Evolutionary conservation across 2,113 vertebrate genomes (phyloP), one percentile per base, ranked within the genome.

Genomic region (Microcebus jonahi): DNA sequence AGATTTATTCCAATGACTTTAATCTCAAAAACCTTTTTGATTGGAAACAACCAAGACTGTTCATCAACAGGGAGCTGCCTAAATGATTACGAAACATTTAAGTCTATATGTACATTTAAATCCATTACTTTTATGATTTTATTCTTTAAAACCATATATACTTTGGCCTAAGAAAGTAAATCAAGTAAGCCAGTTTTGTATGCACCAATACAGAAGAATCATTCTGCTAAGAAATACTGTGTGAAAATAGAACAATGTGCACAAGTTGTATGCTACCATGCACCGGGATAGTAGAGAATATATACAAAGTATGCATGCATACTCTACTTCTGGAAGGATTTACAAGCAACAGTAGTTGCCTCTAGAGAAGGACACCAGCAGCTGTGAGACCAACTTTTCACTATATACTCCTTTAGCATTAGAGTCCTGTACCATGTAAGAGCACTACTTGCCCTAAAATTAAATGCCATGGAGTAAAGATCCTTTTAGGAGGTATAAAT

Each of bases 151-250:
- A 53, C 36, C 20, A 0, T 21, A 82, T 50, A 63, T 57, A n/a
- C 71, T 77, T 79, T 83, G 59, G 63, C 67, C 82, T 82, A 68
- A 31, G 48, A 27, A 45, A 89, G 90, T 90, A 94, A 93, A 86
- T 39, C n/a, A 59, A 94, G 83, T 31, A 50, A 92, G 50, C 86
- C 61, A 73, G 39, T 45, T 96, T 80, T 18, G 27, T 5, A 71
- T 20, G 18, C 55, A 83, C 18, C 68, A 77, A 61, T 39, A 39
- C 5, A 50, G 50, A 79, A 83, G 84, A 75, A 84, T 67, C 42
- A 0, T 29, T 96, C 39, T 91, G 42, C 45, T 94, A 73, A 79
- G 61, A 95, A 92, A 81, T 14, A 87, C 36, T 20, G 2, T 18
- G 75, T 18, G 75, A 94, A 55, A 50, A 63, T 3, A 88, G 70